Percentiles rank a stretch among this genome's conserved stretches.
These are phyloP conservation scores for Ganaspis sp. DNA, from an alignment of 1,140 invertebrate species.

Conservation along the genomic window DNA sequence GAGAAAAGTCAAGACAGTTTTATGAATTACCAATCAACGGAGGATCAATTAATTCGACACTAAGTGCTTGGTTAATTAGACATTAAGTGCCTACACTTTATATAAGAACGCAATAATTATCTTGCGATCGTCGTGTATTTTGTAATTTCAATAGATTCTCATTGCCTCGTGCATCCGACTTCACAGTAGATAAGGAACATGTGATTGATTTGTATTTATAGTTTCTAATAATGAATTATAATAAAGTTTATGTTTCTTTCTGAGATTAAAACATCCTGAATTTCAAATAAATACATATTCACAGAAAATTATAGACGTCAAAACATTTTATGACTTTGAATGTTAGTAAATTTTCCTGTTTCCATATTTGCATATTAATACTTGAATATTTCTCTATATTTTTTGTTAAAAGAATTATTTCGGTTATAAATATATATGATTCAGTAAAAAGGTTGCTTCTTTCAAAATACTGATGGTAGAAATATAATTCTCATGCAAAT, in stretches of 20 bases:
- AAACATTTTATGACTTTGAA: not conserved
- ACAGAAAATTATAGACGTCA: not conserved
- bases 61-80: constrained; percentile 4
- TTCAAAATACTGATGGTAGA: no score
- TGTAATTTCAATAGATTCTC: not conserved
- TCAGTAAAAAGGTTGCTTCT: no score
- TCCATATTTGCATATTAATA: not conserved
- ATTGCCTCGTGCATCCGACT: not conserved
- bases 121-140: not conserved
- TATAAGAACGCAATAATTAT: constrained; percentile 3
- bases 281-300: not conserved
- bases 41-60: constrained; percentile 3
- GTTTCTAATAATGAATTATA: not conserved
- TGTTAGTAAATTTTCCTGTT: not conserved
- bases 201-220: constrained; percentile 9
- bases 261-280: not conserved
- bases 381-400: not conserved
- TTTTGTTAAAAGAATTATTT: no score
- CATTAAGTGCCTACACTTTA: not conserved
- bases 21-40: not conserved
- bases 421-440: no score
- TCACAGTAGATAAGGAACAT: not conserved
- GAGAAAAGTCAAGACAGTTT: not conserved
- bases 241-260: not conserved
- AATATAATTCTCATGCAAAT: no score